These are phyloP conservation scores for Rhamnusium bicolor DNA, from an alignment of 2,888 invertebrate genomes.

Conservation along the genomic window DNA sequence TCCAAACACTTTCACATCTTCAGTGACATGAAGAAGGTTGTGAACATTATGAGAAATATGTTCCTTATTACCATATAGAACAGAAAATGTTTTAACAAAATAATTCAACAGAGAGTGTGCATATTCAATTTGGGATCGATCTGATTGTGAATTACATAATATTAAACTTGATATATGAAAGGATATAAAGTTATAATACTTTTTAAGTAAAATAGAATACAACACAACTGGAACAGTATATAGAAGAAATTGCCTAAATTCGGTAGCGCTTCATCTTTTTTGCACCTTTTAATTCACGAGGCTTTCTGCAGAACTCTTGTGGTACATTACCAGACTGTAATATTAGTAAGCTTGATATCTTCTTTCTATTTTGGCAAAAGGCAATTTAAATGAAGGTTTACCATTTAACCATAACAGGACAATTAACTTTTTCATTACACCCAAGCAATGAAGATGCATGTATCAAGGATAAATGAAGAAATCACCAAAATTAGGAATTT, in stretches of 20 bases:
- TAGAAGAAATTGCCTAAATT: constrained; percentile 42
- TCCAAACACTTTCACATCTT: constrained; percentile 39
- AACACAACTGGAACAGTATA: constrained; percentile 27
- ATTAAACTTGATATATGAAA: neutral
- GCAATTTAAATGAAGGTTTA: neutral
- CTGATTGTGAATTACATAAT: neutral
- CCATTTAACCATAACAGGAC: neutral
- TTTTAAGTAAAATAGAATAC: neutral
- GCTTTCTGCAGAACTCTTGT: constrained; percentile 33
- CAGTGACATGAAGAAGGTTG: constrained; percentile 38
- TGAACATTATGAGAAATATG: constrained; percentile 40
- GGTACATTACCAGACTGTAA: neutral
- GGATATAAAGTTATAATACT: neutral
- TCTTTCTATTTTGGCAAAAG: neutral
- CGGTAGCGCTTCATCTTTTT: constrained; percentile 41
- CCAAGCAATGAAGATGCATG: neutral
- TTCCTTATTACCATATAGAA: constrained; percentile 8
- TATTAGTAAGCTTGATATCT: neutral
- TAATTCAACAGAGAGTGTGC: neutral
- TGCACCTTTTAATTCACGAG: constrained; percentile 34
- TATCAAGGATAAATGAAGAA: neutral
- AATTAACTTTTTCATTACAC: neutral
- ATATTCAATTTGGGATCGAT: neutral
- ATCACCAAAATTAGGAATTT: constrained; percentile 1
- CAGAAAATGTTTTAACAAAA: neutral